These are phyloP conservation scores for Hylaeus volcanicus DNA, from an alignment of 1,140 invertebrate genomes.

Conservation along the genomic window DNA sequence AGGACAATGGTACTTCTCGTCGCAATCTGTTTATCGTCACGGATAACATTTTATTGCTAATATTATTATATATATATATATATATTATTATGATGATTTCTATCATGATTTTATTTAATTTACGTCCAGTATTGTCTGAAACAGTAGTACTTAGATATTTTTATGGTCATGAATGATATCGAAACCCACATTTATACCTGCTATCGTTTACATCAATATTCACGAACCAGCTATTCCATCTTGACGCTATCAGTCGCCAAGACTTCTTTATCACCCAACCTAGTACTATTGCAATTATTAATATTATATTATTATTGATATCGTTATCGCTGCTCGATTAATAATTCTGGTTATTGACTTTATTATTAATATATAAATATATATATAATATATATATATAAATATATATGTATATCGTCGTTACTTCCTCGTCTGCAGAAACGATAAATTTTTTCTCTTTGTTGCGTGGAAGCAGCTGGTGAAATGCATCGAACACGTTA, in stretches of 20 bases:
- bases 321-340: constrained; percentile 41
- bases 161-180: constrained; percentile 48
- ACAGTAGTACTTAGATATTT: constrained; percentile 37
- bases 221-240: constrained; percentile 36
- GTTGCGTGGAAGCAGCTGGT: constrained; percentile 1
- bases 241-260: constrained; percentile 9
- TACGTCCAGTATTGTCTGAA: constrained; percentile 75
- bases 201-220: constrained; percentile 46
- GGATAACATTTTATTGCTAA: constrained; percentile 35
- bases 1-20: constrained; percentile 43
- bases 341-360: constrained; percentile 61
- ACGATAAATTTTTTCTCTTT: constrained; percentile 16
- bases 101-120: constrained; percentile 71
- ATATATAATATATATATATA: constrained; percentile 44
- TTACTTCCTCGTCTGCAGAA: constrained; percentile 41
- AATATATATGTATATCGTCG: constrained; percentile 63
- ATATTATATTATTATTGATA: constrained; percentile 57
- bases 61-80: constrained; percentile 42
- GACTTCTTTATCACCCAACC: constrained; percentile 14
- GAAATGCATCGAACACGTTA: not conserved
- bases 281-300: constrained; percentile 55
- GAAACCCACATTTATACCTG: constrained; percentile 42
- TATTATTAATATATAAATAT: constrained; percentile 65
- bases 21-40: constrained; percentile 29
- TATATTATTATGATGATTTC: constrained; percentile 47